A percentile compares a stretch with the other conserved stretches of the same genome.
Evolutionary conservation across 2,113 vertebrate genomes (phyloP).

Genomic region (Eonycteris spelaea): DNA sequence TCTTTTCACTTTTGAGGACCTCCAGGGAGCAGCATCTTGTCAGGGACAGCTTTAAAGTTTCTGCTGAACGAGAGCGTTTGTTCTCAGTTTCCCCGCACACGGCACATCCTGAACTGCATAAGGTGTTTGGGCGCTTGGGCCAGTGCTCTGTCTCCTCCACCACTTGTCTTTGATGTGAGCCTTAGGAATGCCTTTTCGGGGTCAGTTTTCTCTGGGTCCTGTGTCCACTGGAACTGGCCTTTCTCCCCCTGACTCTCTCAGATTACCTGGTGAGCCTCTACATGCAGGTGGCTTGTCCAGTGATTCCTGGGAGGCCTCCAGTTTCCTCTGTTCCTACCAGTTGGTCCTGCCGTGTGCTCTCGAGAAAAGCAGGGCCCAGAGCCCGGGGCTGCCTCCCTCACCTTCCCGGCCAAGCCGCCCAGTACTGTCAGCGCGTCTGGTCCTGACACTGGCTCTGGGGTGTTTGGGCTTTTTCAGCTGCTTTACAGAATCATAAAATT

Average conservation of each 20-base stretch:
- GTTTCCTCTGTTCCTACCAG: not conserved
- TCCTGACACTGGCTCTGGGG: no score
- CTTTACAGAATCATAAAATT: not conserved
- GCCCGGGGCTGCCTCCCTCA: not conserved
- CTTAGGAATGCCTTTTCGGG: not conserved
- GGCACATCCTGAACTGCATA: not conserved
- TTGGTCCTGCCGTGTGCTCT: not conserved
- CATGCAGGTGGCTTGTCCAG: not conserved
- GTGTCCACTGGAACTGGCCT: not conserved
- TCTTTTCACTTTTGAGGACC: not conserved
- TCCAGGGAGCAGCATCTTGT: not conserved
- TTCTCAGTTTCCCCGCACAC: not conserved
- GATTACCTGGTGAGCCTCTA: not conserved
- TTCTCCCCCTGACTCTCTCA: rapidly evolving
- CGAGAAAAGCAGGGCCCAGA: not conserved
- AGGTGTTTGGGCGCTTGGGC: not conserved
- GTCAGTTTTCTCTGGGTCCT: not conserved
- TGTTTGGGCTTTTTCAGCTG: not conserved
- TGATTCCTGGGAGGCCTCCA: not conserved
- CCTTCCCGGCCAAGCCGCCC: not conserved
- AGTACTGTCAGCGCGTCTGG: not conserved
- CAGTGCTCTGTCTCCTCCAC: not conserved
- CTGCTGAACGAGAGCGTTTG: not conserved
- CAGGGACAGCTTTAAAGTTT: not conserved
- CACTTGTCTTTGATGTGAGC: not conserved